Base-by-base conservation (phyloP, 2,113 vertebrate species). In the Bubo bubo region DNA sequence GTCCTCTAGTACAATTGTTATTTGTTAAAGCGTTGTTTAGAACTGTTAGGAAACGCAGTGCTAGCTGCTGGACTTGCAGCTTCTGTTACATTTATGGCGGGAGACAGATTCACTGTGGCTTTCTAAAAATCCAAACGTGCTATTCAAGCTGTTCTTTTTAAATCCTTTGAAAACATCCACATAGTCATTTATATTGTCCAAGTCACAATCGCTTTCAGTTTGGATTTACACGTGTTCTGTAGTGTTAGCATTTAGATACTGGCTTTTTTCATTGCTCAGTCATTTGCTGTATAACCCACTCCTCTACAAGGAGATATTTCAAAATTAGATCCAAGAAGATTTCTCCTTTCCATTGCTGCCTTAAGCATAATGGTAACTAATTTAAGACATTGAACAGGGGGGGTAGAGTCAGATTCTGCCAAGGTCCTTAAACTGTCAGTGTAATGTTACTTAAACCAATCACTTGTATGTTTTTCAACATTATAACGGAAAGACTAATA, bases 1-100 rank as follows among this genome's bases (percentile, higher is more conserved):
- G 30, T 52, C 34, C 23, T 67, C 0, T 14, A 35, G 26, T 8
- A 43, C 20, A 24, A 0, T 3, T 2, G 2, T 35, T 52, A 32
- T 6, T 50, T 80, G 68, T 16, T 80, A 58, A 56, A 79, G 37
- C 2, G 2, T 26, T 72, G 72, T 41, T 90, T 35, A 37, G 79
- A 74, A 55, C 56, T 26, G 23, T 82, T 19, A 28, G 66, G n/a
- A 35, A 76, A 23, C 23, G 10, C 45, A 8, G 4, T 50, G 35
- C 59, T 53, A 43, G 45, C 19, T 90, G 37, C 60, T 63, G 49
- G 66, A 47, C 55, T 70, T 58, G 30, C 58, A 45, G 34, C 41
- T 90, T 72, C 62, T 58, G 8, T 58, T 72, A 39, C 17, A 12
- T 88, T 64, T 56, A 35, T 12, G 23, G 26, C 8, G 39, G 28